A percentile compares a stretch with the other conserved stretches of the same genome.
Conservation (phyloP, 2,797 vertebrate species). For the Simalia tracyae region DNA sequence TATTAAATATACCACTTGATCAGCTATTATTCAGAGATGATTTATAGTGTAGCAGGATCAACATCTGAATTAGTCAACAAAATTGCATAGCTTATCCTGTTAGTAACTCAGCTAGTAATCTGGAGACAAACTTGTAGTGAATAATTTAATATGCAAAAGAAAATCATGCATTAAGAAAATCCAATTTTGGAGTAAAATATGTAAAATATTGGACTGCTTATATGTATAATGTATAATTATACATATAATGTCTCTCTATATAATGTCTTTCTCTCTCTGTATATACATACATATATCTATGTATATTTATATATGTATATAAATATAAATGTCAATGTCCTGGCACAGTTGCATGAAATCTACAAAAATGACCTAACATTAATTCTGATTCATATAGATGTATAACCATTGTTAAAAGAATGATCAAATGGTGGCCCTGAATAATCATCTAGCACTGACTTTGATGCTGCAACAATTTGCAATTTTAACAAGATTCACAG, state of each 20-base stretch:
- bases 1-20: slow-evolving; percentile 3
- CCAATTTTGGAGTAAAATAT: neutral
- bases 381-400: neutral
- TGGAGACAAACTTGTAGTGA: neutral
- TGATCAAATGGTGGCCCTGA: too few relatives aligned
- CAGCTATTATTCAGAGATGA: neutral
- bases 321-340: neutral
- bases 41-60: neutral
- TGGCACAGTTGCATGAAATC: neutral
- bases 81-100: neutral
- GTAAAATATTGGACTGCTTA: neutral
- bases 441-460: too few relatives aligned
- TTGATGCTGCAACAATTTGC: neutral
- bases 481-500: neutral
- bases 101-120: neutral
- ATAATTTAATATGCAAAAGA: neutral
- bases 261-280: neutral
- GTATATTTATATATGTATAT: neutral
- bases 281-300: neutral
- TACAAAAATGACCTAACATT: neutral
- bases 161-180: neutral
- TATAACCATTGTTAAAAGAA: neutral
- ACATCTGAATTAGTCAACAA: neutral
- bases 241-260: neutral
- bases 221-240: neutral